Percentiles rank a stretch among this genome's conserved stretches.
These are phyloP conservation scores for Monochamus saltuarius DNA, from an alignment of 1,140 invertebrate genomes.

Conservation along the genomic window DNA sequence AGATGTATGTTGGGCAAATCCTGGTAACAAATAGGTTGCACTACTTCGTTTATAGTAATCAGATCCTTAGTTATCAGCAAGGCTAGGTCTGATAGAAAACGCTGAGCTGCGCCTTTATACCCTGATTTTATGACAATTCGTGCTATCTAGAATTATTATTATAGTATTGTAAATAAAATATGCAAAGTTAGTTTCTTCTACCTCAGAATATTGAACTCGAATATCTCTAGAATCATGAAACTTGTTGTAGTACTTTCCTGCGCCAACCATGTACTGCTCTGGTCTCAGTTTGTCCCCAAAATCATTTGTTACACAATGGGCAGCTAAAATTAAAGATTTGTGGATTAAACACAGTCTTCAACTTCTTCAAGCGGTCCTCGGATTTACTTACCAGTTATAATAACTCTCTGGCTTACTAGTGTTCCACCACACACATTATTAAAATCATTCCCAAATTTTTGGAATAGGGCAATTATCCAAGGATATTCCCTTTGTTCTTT, in stretches of 20 bases:
- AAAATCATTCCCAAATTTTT: too few relatives aligned
- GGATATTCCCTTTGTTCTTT: too few relatives aligned
- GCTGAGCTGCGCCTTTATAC: conserved; percentile 24
- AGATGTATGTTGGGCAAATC: not conserved
- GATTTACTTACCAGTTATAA: too few relatives aligned
- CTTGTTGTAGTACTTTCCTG: conserved; percentile 34
- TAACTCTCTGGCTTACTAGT: too few relatives aligned
- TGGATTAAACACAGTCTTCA: not conserved
- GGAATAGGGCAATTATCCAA: too few relatives aligned
- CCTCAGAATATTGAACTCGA: conserved; percentile 29
- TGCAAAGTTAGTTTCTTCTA: conserved; percentile 1
- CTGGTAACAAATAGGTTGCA: conserved; percentile 30
- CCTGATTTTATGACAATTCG: conserved; percentile 20
- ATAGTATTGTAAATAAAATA: not conserved
- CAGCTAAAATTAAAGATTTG: conserved; percentile 26
- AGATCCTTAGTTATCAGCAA: conserved; percentile 22
- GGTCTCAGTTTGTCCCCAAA: conserved; percentile 7
- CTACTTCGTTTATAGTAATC: conserved; percentile 25
- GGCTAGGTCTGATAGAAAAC: conserved; percentile 32
- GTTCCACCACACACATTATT: too few relatives aligned
- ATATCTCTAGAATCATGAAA: conserved; percentile 26
- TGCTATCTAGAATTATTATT: conserved; percentile 25
- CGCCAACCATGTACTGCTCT: conserved; percentile 27
- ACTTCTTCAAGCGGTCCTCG: too few relatives aligned
- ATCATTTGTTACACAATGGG: conserved; percentile 31